phyloP scores from a whole-genome alignment of 2,888 invertebrate species.

The Rapana venosa region DNA sequence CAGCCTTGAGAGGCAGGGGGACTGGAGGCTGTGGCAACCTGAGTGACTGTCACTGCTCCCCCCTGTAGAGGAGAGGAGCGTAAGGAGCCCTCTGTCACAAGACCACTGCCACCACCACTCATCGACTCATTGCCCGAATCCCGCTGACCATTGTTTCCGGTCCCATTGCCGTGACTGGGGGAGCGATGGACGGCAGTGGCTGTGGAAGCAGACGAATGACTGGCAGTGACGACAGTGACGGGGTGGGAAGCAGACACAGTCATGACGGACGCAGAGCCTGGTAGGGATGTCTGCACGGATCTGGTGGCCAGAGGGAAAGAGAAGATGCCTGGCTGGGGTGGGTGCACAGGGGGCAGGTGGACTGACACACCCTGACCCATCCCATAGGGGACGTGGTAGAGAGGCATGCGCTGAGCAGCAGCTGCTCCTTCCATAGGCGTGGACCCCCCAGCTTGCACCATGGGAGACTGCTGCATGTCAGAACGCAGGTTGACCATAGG shows the following conservation, averaged over 20 bases:
- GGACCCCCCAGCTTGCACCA: neutral
- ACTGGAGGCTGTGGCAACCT: slow-evolving; percentile 43
- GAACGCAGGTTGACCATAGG: slow-evolving; percentile 19
- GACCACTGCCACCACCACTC: neutral
- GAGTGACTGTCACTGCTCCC: slow-evolving; percentile 32
- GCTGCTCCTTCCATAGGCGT: neutral
- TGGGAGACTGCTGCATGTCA: neutral
- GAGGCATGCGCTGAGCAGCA: slow-evolving; percentile 20
- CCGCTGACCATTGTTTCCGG: slow-evolving; percentile 21
- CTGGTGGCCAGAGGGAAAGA: slow-evolving; percentile 37
- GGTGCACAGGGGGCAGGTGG: slow-evolving; percentile 50
- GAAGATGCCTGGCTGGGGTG: slow-evolving; percentile 16
- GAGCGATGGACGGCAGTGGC: slow-evolving; percentile 30
- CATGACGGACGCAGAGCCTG: slow-evolving; percentile 37
- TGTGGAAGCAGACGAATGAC: slow-evolving; percentile 20
- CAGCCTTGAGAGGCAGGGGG: slow-evolving; percentile 43
- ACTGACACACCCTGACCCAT: slow-evolving; percentile 50
- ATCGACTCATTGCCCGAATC: slow-evolving; percentile 28
- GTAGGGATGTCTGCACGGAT: slow-evolving; percentile 34
- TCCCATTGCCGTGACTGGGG: slow-evolving; percentile 33
- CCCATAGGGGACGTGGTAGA: slow-evolving; percentile 35
- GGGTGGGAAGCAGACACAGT: slow-evolving; percentile 39
- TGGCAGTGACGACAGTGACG: slow-evolving; percentile 46
- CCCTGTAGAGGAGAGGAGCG: slow-evolving; percentile 41
- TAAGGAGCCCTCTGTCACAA: slow-evolving; percentile 11